These are phyloP conservation scores for Hippocampus barbouri DNA, from an alignment of 2,113 vertebrate species.

Conservation along the genomic window DNA sequence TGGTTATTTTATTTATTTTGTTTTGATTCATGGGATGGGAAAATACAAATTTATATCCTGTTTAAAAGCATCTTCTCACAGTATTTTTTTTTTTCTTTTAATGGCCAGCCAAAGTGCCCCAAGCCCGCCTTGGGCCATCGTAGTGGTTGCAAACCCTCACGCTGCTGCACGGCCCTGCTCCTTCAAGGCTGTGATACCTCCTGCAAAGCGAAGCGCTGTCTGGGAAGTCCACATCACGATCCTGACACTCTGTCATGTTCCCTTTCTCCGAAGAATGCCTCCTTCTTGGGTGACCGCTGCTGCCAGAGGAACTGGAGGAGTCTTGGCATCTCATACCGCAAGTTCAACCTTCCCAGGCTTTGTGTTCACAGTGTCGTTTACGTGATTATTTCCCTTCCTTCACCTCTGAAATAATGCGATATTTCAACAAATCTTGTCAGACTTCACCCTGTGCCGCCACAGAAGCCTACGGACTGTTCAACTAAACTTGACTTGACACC, in stretches of 20 bases:
- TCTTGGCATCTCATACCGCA: background rate
- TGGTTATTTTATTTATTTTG: too few species aligned
- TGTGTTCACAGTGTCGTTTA: slow-evolving; percentile 1
- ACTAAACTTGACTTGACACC: background rate
- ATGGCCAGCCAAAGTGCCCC: slow-evolving; percentile 55
- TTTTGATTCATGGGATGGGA: too few species aligned
- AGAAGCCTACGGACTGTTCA: too few species aligned
- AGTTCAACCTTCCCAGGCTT: slow-evolving; percentile 3
- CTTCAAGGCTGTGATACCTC: background rate
- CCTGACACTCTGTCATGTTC: slow-evolving; percentile 35
- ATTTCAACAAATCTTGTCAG: too few species aligned
- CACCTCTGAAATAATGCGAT: background rate
- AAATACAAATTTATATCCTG: slow-evolving; percentile 33
- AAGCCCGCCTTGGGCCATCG: slow-evolving; percentile 54
- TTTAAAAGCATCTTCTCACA: slow-evolving; percentile 30
- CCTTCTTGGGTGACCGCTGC: slow-evolving; percentile 23
- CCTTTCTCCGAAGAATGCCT: slow-evolving; percentile 28
- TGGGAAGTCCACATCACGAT: slow-evolving; percentile 46
- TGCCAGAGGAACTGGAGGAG: slow-evolving; percentile 29
- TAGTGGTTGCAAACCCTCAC: slow-evolving; percentile 46
- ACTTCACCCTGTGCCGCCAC: too few species aligned
- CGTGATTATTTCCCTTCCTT: background rate
- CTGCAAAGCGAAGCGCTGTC: slow-evolving; percentile 34
- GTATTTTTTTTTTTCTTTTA: background rate
- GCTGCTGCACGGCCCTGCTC: slow-evolving; percentile 29